Conservation (phyloP, 2,113 vertebrate species). For the Chionis minor region DNA sequence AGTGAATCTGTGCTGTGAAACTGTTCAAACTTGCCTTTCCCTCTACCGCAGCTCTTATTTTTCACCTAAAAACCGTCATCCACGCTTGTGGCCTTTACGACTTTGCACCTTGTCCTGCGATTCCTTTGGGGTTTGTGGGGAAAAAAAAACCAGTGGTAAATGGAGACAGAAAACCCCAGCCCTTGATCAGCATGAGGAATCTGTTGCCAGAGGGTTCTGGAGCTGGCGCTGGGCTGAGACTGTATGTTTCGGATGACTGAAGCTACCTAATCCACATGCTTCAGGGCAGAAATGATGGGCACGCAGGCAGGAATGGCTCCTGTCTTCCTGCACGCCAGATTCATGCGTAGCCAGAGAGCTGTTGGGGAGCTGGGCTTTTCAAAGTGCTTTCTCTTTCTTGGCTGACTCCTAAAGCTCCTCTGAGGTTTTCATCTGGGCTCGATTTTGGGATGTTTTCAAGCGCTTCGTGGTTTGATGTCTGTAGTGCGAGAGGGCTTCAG, state of each 20-base stretch:
- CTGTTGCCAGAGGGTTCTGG: not conserved
- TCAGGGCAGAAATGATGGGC: not conserved
- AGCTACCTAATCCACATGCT: not conserved
- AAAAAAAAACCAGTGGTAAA: not conserved
- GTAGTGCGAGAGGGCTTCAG: not conserved
- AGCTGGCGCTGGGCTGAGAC: not conserved
- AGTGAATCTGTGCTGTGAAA: not conserved
- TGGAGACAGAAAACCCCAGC: not conserved
- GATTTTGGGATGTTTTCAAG: not conserved
- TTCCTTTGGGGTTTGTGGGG: not conserved
- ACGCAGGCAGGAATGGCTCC: not conserved
- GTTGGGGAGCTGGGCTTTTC: not conserved
- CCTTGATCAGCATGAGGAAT: not conserved
- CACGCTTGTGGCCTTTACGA: not conserved
- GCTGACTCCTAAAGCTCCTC: not conserved
- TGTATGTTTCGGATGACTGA: not conserved
- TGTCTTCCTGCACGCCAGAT: not conserved
- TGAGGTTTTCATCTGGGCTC: not conserved
- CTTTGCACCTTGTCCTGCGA: not conserved
- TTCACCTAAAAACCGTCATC: not conserved
- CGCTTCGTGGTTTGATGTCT: not conserved
- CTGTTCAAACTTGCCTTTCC: not conserved
- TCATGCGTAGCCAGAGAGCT: not conserved
- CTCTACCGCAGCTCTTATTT: not conserved
- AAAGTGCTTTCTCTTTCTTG: not conserved